Conservation (phyloP, 1,140 invertebrate genomes). For the Bombus huntii region DNA sequence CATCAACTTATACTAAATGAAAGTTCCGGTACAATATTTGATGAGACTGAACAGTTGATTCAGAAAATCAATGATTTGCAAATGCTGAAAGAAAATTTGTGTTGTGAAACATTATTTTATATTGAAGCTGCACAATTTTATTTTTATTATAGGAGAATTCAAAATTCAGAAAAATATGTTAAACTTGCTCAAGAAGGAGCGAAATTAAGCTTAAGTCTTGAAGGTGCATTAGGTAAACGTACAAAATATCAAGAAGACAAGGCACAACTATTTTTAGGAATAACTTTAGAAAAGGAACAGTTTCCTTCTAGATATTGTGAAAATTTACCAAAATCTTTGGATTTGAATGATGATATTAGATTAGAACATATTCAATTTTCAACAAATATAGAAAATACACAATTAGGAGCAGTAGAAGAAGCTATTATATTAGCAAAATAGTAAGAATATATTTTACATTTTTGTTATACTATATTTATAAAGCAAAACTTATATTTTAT, state of each 20-base stretch:
- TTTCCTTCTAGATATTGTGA: constrained; percentile 72
- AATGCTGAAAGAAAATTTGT: constrained; percentile 77
- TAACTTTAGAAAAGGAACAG: constrained; percentile 82
- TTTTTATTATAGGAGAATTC: constrained; percentile 88
- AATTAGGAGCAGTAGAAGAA: constrained; percentile 90
- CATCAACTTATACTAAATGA: constrained; percentile 91
- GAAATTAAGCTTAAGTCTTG: constrained; percentile 86
- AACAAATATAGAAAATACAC: constrained; percentile 83
- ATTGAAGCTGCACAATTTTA: constrained; percentile 90
- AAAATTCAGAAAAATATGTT: constrained; percentile 87
- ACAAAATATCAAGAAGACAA: constrained; percentile 93
- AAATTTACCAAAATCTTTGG: constrained; percentile 85
- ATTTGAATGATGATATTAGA: constrained; percentile 92
- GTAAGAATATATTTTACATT: constrained; percentile 80
- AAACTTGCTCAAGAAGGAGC: constrained; percentile 84
- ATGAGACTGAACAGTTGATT: constrained; percentile 85
- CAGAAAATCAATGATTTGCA: constrained; percentile 78
- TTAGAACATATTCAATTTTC: constrained; percentile 90
- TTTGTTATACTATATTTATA: constrained; percentile 14
- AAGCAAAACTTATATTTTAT: constrained; percentile 30
- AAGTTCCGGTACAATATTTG: constrained; percentile 85
- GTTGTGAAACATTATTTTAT: constrained; percentile 86
- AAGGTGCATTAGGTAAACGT: constrained; percentile 91
- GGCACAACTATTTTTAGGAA: constrained; percentile 90
- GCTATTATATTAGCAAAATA: constrained; percentile 88